Base-by-base conservation (phyloP, 2,797 vertebrate species). In the Capromys pilorides region DNA sequence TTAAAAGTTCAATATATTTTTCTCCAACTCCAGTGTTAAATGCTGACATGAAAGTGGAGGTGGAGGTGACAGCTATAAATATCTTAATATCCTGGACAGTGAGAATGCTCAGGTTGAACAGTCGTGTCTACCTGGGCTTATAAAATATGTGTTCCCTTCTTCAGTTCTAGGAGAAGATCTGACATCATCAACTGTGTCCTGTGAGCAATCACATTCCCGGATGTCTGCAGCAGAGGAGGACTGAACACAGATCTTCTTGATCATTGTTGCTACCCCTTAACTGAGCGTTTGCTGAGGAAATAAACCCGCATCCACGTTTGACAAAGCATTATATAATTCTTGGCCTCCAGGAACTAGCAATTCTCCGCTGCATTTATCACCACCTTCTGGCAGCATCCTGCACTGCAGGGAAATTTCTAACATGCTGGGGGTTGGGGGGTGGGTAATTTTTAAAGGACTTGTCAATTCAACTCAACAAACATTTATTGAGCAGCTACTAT, bases 321-420 rank as follows among this genome's bases (percentile, higher is more conserved):
- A 78, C 1, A 24, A 89, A 73, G 36, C 18, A 4, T 94, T 94
- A 96, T 31, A 9, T 81, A 92, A 94, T 87, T 81, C n/a, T n/a
- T 73, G 33, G 12, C 57, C 28, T 82, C 69, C 49, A 36, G 61
- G 21, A 57, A 10, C 39, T 41, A 18, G 21, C 64, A 73, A 45
- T 78, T 57, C 84, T 62, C 21, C 4, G 59, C 24, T 10, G 31
- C 66, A 4, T 73, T 73, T 61, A 80, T 69, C 14, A 39, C 88
- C 95, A 92, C 57, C 94, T 94, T 41, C 91, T 95, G 97, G 86
- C 49, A 69, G 2, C 0, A 36, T 13, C 0, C 31, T 39, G 45
- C 41, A 78, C 66, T 91, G 61, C 81, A 82, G 28, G 5, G 14
- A 84, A 78, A 75, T 73, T 14, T 31, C 59, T 54, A n/a, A 81